Conservation (phyloP, 2,888 invertebrate species). For the Nysson spinosus region DNA sequence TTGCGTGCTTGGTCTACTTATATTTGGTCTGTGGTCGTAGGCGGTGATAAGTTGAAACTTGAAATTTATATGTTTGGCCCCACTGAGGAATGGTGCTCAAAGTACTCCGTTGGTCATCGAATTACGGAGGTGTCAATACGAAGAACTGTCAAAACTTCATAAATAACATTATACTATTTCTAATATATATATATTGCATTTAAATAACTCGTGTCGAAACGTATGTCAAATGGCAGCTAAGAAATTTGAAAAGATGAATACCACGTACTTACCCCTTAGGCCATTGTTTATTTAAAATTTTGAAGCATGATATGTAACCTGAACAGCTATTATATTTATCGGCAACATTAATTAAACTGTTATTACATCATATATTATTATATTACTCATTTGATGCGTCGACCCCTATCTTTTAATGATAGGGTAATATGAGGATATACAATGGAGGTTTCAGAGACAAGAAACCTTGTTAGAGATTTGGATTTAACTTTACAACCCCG, state of each 20-base stretch:
- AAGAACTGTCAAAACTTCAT: slow-evolving; percentile 48
- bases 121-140: slow-evolving; percentile 37
- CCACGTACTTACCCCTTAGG: not conserved
- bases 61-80: slow-evolving; percentile 12
- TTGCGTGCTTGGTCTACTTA: no score
- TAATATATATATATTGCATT: slow-evolving; percentile 5
- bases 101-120: slow-evolving; percentile 13
- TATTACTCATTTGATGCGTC: not conserved
- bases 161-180: slow-evolving; percentile 21
- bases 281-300: slow-evolving; percentile 30
- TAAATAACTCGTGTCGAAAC: slow-evolving; percentile 2
- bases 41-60: no score
- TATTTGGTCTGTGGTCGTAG: no score
- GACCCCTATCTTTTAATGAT: slow-evolving; percentile 29
- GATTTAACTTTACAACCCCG: slow-evolving; percentile 75
- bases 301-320: slow-evolving; percentile 36
- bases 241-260: slow-evolving; percentile 1
- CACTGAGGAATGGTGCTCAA: slow-evolving; percentile 17
- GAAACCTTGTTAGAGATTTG: slow-evolving; percentile 72
- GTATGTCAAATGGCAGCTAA: not conserved
- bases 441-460: slow-evolving; percentile 69
- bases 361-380: not conserved
- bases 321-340: slow-evolving; percentile 2
- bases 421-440: slow-evolving; percentile 65
- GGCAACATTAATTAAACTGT: slow-evolving; percentile 1